Evolutionary conservation across 2,113 vertebrate species (phyloP).

Genomic region (Periophthalmus modestus): DNA sequence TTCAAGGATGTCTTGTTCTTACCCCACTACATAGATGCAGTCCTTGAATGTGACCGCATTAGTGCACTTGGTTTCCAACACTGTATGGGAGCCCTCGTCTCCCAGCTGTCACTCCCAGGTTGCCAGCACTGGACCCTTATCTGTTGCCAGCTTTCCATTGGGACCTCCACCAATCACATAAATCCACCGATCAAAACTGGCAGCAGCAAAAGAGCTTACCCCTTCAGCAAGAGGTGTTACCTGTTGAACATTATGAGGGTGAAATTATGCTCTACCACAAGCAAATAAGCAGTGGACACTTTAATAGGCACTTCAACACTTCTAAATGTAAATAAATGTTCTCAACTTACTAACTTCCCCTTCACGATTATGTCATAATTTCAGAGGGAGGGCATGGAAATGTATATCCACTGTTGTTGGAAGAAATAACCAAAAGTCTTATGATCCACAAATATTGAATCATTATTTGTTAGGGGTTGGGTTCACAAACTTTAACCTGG

Average conservation of each 20-base stretch:
- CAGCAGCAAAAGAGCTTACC: conserved; percentile 92
- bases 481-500: no score
- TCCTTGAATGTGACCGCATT: conserved; percentile 92
- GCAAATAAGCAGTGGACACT: not conserved
- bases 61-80: conserved; percentile 96
- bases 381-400: no score
- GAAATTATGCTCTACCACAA: not conserved
- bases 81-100: conserved; percentile 85
- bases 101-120: conserved; percentile 83
- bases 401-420: no score
- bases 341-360: no score
- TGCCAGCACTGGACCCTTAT: conserved; percentile 92
- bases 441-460: no score
- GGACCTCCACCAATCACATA: conserved; percentile 95
- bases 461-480: no score
- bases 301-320: not conserved
- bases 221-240: conserved; percentile 84
- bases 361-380: no score
- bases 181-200: conserved; percentile 87
- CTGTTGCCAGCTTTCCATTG: conserved; percentile 91
- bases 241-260: conserved; percentile 61
- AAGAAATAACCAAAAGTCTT: no score
- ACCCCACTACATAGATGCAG: conserved; percentile 92
- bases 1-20: conserved; percentile 31
- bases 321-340: not conserved